Evolutionary conservation across 2,797 vertebrate genomes (phyloP).

Genomic region (Benthosema pterotum): DNA sequence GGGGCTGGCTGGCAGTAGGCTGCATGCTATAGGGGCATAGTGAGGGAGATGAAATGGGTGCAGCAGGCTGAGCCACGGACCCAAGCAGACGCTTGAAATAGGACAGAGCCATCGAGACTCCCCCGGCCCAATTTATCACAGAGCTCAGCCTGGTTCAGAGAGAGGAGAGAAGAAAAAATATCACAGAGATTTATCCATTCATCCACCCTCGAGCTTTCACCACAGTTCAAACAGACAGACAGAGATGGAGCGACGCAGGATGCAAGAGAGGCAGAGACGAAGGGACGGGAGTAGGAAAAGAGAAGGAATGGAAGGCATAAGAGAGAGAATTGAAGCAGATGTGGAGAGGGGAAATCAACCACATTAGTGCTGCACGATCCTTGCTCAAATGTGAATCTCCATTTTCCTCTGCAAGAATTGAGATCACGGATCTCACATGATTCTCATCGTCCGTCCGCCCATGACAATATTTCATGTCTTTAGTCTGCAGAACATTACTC

Average conservation of each 20-base stretch:
- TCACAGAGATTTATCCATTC: constrained; percentile 60
- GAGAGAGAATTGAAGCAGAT: constrained; percentile 22
- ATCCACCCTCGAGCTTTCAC: constrained; percentile 36
- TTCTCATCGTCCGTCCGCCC: too few species aligned
- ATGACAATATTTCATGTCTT: too few species aligned
- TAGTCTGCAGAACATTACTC: too few species aligned
- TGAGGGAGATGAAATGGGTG: constrained; percentile 16
- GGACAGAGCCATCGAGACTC: constrained; percentile 74
- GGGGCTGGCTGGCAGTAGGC: constrained; percentile 40
- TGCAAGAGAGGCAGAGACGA: constrained; percentile 11
- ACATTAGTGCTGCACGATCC: neutral
- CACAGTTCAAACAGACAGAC: constrained; percentile 29
- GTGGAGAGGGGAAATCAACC: constrained; percentile 16
- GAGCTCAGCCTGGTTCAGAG: constrained; percentile 45
- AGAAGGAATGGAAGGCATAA: neutral
- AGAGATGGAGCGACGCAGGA: constrained; percentile 27
- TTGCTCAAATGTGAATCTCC: too few species aligned
- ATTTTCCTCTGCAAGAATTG: too few species aligned
- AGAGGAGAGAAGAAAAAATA: constrained; percentile 52
- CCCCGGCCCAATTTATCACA: constrained; percentile 61
- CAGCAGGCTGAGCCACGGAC: constrained; percentile 48
- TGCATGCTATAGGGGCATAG: constrained; percentile 33
- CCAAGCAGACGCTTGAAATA: constrained; percentile 64
- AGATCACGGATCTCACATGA: too few species aligned
- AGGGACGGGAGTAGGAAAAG: constrained; percentile 17